These are phyloP conservation scores for Vidua chalybeata DNA, from an alignment of 2,113 vertebrate species.

Conservation along the genomic window DNA sequence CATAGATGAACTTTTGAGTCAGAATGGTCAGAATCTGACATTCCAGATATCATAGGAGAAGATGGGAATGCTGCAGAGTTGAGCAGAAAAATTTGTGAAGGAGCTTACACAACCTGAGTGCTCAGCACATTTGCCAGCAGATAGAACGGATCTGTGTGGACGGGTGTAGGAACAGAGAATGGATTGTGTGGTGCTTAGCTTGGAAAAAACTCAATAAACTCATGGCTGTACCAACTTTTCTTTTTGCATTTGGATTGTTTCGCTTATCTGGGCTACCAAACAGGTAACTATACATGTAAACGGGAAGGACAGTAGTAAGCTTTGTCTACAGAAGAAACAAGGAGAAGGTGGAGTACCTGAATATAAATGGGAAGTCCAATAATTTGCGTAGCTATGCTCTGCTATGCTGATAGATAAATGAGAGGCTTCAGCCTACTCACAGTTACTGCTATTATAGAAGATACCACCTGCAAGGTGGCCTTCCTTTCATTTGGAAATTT, in stretches of 20 bases:
- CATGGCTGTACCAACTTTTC: background rate
- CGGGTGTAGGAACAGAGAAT: background rate
- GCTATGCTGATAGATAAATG: background rate
- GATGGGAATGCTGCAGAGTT: background rate
- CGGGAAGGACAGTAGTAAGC: background rate
- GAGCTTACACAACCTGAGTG: background rate
- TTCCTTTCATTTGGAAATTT: background rate
- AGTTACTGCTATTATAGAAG: background rate
- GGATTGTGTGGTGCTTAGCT: background rate
- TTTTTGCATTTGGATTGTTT: background rate
- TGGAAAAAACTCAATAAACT: background rate
- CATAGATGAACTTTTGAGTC: background rate
- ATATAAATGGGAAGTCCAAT: background rate
- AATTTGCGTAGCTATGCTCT: background rate
- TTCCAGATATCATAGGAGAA: background rate
- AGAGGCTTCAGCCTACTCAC: background rate
- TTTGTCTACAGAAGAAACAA: background rate
- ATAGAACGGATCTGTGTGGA: background rate
- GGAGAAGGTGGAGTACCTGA: background rate
- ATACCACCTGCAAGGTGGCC: background rate
- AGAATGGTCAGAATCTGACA: background rate
- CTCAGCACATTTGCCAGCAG: background rate
- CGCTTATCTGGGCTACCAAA: background rate
- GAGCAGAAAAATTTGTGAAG: rapidly evolving
- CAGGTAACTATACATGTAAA: background rate